Evolutionary conservation across 2,113 vertebrate genomes (phyloP).

Genomic region (Ptilorrhoa leucosticta): DNA sequence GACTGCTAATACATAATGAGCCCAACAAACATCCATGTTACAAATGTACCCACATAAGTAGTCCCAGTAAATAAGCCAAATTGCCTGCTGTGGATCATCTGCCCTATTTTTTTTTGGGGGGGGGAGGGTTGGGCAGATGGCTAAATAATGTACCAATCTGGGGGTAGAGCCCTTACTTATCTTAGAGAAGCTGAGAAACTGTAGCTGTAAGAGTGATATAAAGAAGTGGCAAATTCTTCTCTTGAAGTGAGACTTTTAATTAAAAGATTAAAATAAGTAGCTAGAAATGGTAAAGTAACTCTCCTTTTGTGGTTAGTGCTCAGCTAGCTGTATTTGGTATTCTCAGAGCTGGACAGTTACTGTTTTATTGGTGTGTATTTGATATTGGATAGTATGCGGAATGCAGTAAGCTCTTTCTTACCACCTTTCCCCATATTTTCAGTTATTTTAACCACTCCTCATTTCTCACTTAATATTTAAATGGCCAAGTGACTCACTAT

Average conservation of each 20-base stretch:
- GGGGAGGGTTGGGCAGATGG: background rate
- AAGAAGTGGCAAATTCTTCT: background rate
- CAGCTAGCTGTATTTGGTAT: background rate
- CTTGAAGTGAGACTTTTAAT: background rate
- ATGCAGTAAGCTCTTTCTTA: background rate
- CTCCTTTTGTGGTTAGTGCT: background rate
- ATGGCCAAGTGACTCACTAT: background rate
- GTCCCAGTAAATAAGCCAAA: background rate
- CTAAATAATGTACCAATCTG: background rate
- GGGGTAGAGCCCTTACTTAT: background rate
- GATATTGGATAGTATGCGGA: background rate
- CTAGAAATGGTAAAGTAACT: background rate
- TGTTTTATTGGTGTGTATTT: background rate
- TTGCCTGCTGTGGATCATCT: background rate
- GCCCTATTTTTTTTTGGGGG: background rate
- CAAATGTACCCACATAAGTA: background rate
- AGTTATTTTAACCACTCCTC: background rate
- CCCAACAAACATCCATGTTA: background rate
- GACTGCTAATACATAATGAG: background rate
- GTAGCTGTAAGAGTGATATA: background rate
- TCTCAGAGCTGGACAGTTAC: background rate
- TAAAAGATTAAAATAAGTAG: background rate
- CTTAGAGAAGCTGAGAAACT: background rate
- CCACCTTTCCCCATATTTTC: background rate
- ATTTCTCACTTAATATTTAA: background rate